These are phyloP conservation scores for Microtus ochrogaster DNA, from an alignment of 2,113 vertebrate species.

Conservation along the genomic window DNA sequence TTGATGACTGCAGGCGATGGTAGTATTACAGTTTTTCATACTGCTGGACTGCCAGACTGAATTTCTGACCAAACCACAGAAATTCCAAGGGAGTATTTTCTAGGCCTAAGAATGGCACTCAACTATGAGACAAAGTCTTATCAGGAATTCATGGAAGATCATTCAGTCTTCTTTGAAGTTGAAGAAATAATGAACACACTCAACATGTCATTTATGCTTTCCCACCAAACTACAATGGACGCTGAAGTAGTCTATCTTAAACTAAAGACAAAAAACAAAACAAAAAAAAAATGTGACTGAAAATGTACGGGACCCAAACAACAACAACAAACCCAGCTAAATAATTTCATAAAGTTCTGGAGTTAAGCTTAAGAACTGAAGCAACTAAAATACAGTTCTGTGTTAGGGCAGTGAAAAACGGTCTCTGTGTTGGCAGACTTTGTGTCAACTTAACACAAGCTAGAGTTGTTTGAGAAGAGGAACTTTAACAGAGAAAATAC, in stretches of 20 bases:
- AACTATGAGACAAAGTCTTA: neutral
- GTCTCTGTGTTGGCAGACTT: neutral
- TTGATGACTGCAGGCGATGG: neutral
- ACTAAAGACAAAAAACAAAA: neutral
- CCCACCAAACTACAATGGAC: neutral
- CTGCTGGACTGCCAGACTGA: neutral
- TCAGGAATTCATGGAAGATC: neutral
- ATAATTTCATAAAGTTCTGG: neutral
- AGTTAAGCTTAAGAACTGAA: neutral
- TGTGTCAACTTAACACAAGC: neutral
- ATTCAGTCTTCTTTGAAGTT: neutral
- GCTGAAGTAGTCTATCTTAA: neutral
- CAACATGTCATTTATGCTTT: accelerated
- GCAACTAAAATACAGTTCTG: neutral
- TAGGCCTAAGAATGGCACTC: neutral
- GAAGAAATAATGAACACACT: accelerated
- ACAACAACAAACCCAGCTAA: neutral
- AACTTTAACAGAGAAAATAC: neutral
- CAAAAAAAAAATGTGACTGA: neutral
- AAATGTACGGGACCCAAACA: neutral
- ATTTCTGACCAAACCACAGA: neutral
- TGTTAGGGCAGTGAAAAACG: neutral
- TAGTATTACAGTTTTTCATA: accelerated
- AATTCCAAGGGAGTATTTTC: neutral
- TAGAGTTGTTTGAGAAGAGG: neutral